Evolutionary conservation across 2,797 vertebrate genomes (phyloP).

Genomic region (Phrynocephalus forsythii): DNA sequence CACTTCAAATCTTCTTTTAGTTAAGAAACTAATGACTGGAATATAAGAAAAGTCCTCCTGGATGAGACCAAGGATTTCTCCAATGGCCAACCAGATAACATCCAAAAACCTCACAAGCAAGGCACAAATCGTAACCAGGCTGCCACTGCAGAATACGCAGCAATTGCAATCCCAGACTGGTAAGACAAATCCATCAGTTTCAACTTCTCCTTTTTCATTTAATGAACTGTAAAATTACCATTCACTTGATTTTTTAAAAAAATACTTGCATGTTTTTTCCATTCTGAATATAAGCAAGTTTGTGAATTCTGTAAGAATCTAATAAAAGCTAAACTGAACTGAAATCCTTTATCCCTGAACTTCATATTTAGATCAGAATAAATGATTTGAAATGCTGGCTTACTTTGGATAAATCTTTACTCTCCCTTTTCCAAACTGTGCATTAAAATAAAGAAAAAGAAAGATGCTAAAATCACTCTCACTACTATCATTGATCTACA

Average conservation of each 20-base stretch:
- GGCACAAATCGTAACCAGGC: not conserved
- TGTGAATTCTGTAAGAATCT: no score
- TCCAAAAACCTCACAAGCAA: not conserved
- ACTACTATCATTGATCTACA: not conserved
- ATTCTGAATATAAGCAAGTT: no score
- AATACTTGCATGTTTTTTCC: no score
- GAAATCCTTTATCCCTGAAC: no score
- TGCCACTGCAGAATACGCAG: no score
- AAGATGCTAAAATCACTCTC: not conserved
- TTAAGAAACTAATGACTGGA: not conserved
- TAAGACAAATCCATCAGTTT: no score
- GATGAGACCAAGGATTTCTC: not conserved
- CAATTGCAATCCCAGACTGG: no score
- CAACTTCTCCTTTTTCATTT: no score
- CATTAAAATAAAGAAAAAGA: not conserved
- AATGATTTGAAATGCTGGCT: not conserved
- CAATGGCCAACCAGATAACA: not conserved
- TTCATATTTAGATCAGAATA: not conserved
- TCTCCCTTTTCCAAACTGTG: not conserved
- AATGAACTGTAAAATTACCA: no score
- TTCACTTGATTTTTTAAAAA: no score
- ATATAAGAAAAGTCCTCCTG: not conserved
- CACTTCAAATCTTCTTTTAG: not conserved
- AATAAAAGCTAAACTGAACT: no score
- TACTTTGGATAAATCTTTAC: not conserved